Evolutionary conservation across 2,888 invertebrate species (phyloP).

Genomic region (Latheticus oryzae): DNA sequence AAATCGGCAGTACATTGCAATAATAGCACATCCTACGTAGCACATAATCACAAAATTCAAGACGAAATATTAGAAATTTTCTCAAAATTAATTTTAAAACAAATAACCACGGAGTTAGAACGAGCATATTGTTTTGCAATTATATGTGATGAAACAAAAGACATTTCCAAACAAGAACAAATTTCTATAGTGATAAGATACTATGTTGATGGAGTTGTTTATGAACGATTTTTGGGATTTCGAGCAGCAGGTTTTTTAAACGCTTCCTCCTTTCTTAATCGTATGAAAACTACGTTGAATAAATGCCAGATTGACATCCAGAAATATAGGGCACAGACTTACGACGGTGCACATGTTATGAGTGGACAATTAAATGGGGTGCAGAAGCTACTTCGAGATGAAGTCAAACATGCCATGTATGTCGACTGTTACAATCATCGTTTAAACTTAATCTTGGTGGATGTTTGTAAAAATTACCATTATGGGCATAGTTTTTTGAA

Average conservation of each 20-base stretch:
- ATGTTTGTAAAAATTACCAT: conserved; percentile 33
- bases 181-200: not conserved
- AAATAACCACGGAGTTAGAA: not conserved
- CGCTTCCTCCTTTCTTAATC: no score
- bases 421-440: conserved; percentile 36
- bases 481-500: conserved; percentile 21
- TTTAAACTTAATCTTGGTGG: conserved; percentile 35
- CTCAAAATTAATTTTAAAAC: not conserved
- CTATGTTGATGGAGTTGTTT: not conserved
- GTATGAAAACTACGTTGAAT: no score
- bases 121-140: not conserved
- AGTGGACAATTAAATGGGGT: conserved; percentile 28
- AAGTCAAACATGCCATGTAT: conserved; percentile 30
- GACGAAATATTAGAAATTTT: no score
- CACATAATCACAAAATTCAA: not conserved
- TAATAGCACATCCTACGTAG: not conserved
- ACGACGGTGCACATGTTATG: conserved; percentile 32
- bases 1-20: not conserved
- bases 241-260: not conserved
- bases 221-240: not conserved
- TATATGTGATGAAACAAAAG: not conserved
- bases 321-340: conserved; percentile 4
- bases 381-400: conserved; percentile 29
- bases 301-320: no score
- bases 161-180: not conserved